Base-by-base conservation (phyloP, 2,888 invertebrate species). In the Ormyrus rosae region DNA sequence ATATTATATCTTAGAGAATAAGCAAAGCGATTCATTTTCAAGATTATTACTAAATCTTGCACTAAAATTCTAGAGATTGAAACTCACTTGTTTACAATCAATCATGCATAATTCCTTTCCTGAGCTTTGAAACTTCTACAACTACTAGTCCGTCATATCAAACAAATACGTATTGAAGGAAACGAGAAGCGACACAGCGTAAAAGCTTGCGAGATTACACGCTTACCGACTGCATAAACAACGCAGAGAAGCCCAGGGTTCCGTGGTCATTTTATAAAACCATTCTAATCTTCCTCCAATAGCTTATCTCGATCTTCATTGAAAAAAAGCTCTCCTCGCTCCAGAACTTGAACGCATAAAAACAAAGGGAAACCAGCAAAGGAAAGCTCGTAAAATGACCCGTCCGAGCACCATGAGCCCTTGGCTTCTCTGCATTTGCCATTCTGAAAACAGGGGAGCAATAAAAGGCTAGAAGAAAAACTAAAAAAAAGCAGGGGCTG, bases 111-210 rank as follows among this genome's bases (percentile, higher is more conserved):
- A 71, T 77, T 77, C 53, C 55, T 70, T 77, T 71, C 58, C 65
- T 70, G 70, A 45, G 70, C 70, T 70, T n/a, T 63, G 19, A 56
- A 76, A 63, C 13, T 50, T 45, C 68, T 45, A 63, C n/a, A 80
- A 67, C 34, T 34, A 67, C 71, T 76, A 72, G 76, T 76, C 67
- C 67, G 19, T 76, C 80, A 80, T 80, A 80, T 80, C 80, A 80
- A 80, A 80, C 65, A 34, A n/a, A 74, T 51, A 45, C 11, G 55
- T 64, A 53, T 71, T 46, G 46, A 46, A 65, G 34, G 58, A 5
- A 34, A 45, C 19, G n/a, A 60, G 53, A 34, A 51, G 13, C 13
- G 13, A 64, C 53, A 53, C 64, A 58, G 11, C 50, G 34, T 8
- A 34, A 63, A 48, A 71, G 13, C 34, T 72, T 50, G 71, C 68